Conservation (phyloP, 2,797 vertebrate species). For the Sciurus vulgaris region DNA sequence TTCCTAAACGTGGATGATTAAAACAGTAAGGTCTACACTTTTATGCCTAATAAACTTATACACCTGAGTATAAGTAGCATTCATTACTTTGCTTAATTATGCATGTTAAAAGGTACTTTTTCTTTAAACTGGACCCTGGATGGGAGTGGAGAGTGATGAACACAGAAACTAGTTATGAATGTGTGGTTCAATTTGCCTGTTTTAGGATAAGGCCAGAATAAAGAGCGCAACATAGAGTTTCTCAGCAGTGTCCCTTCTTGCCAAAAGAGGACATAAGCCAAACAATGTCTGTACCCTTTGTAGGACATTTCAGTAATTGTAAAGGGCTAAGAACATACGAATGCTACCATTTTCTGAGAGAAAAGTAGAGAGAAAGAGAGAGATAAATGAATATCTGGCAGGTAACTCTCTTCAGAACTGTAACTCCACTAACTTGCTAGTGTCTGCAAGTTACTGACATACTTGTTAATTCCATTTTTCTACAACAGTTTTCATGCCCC, state of each 20-base stretch:
- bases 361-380: not conserved
- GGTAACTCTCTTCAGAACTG: not conserved
- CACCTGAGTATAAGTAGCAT: not conserved
- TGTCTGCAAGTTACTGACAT: not conserved
- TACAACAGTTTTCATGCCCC: not conserved
- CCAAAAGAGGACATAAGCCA: not conserved
- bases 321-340: not conserved
- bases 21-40: conserved; percentile 59
- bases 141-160: not conserved
- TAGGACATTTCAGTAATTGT: not conserved
- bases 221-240: not conserved
- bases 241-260: not conserved
- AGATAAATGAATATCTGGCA: not conserved
- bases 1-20: conserved; percentile 42
- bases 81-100: conserved; percentile 59
- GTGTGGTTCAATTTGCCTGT: not conserved
- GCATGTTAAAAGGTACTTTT: not conserved
- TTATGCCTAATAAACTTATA: conserved; percentile 57
- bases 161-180: not conserved
- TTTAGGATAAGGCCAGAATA: not conserved
- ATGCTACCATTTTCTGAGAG: not conserved
- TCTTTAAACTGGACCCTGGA: not conserved
- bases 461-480: conserved; percentile 1
- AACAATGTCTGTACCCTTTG: not conserved
- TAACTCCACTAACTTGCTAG: not conserved